Evolutionary conservation across 1,140 invertebrate species (phyloP), one percentile per base, ranked within the genome.

Genomic region (Rhynchophorus ferrugineus): DNA sequence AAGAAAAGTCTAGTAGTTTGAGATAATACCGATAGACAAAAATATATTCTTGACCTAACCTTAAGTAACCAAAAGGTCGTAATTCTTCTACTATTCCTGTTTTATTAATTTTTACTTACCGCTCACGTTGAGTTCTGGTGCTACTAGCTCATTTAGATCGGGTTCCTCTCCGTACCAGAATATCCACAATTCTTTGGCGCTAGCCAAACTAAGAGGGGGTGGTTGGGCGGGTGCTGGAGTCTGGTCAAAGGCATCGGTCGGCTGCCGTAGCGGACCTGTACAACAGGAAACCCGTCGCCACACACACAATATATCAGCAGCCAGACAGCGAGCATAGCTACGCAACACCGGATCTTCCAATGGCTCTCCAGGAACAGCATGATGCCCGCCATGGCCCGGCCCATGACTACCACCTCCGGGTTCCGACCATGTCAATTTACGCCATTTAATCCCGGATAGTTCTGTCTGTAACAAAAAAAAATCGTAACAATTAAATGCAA

Each of bases 141-240:
- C 83, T 51, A 91, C 83, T 49, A 90, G 76, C 61, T 86, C 85
- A 66, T 78, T 82, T 43, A 95, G 80, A 71, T 94, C 89, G 20
- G 93, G 93, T 73, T 96, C 91, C 70, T 96, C 91, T 63, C 94
- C 94, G 76, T 98, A 98, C 94, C 95, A 98, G 76, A 98, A 98
- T 66, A 98, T 89, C 95, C 95, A 98, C 11, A 98, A 79, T 73
- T 98, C 94, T 77, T 97, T 98, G 69, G 87, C 82, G 56, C 81
- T 81, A 63, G 80, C 78, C 37, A 89, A 76, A 54, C 83, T 86
- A 57, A 87, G 78, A 48, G 87, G 86, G 22, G 76, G 73, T 21
- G 75, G 75, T 34, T 79, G 77, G 45, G 77, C 66, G 35, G 73
- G 63, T 42, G 75, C 69, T 8, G 69, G 75, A 47, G 78, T 75